phyloP scores from a whole-genome alignment of 2,888 invertebrate genomes.

The Entomobrya proxima region DNA sequence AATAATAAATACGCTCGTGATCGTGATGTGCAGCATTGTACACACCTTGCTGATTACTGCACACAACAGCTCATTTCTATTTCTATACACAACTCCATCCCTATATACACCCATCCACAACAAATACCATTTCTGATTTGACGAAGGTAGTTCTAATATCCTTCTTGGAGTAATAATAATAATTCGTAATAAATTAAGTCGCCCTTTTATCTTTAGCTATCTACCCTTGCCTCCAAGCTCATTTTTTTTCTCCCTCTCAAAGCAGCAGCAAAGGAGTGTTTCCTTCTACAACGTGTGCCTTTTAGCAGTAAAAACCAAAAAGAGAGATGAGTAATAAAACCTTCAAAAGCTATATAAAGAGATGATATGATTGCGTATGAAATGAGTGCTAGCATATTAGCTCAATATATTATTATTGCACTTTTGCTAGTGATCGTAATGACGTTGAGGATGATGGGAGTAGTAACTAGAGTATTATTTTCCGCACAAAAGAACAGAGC shows the following conservation, averaged over 20 bases:
- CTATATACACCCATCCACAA: neutral
- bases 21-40: neutral
- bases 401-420: slow-evolving; percentile 33
- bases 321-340: slow-evolving; percentile 53
- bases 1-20: neutral
- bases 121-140: neutral
- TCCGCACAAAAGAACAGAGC: neutral
- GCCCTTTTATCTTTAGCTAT: slow-evolving; percentile 47
- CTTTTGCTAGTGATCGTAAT: neutral
- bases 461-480: neutral
- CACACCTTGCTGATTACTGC: slow-evolving; percentile 4
- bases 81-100: neutral
- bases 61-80: neutral
- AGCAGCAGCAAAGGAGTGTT: neutral
- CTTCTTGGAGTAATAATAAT: slow-evolving; percentile 38
- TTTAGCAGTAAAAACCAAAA: neutral
- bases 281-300: neutral
- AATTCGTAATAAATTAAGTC: slow-evolving; percentile 64
- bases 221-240: neutral
- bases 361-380: slow-evolving; percentile 40
- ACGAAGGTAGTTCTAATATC: neutral
- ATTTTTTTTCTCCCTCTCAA: neutral
- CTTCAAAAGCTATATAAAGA: slow-evolving; percentile 49
- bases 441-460: neutral
- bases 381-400: slow-evolving; percentile 34